Evolutionary conservation across 1,140 invertebrate species (phyloP).

Genomic region (Tetraneura akinire): DNA sequence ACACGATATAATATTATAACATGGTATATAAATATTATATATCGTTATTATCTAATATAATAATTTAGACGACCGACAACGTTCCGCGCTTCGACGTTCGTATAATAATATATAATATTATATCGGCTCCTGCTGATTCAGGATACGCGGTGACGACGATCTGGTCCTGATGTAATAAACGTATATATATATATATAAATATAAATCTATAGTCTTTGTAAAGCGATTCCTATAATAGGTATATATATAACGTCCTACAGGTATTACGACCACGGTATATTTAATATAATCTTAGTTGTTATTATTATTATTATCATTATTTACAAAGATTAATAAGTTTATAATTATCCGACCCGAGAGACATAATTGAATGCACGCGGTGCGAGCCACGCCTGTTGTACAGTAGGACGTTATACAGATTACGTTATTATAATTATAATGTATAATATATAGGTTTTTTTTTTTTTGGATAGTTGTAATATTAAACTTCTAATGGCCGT

Average conservation of each 20-base stretch:
- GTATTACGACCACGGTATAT: no score
- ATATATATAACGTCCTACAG: no score
- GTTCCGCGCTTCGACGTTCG: not conserved
- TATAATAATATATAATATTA: no score
- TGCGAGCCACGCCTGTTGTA: not conserved
- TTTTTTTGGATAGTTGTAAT: not conserved
- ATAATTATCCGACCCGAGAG: constrained; percentile 6
- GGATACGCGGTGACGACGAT: no score
- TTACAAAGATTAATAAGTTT: constrained; percentile 46
- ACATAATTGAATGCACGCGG: constrained; percentile 21
- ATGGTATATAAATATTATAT: not conserved
- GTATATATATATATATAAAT: no score
- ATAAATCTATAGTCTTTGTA: no score
- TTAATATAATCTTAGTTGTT: not conserved
- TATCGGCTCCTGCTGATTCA: no score
- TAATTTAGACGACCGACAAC: no score
- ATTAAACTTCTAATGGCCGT: not conserved
- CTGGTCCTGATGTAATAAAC: no score
- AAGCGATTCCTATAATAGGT: no score
- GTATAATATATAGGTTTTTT: not conserved
- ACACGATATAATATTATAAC: not conserved
- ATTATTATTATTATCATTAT: constrained; percentile 19
- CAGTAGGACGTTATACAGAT: not conserved
- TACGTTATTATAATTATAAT: not conserved
- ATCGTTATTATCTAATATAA: no score